Base-by-base conservation (phyloP, 2,888 invertebrate species). In the Chalcosyrphus nemorum region DNA sequence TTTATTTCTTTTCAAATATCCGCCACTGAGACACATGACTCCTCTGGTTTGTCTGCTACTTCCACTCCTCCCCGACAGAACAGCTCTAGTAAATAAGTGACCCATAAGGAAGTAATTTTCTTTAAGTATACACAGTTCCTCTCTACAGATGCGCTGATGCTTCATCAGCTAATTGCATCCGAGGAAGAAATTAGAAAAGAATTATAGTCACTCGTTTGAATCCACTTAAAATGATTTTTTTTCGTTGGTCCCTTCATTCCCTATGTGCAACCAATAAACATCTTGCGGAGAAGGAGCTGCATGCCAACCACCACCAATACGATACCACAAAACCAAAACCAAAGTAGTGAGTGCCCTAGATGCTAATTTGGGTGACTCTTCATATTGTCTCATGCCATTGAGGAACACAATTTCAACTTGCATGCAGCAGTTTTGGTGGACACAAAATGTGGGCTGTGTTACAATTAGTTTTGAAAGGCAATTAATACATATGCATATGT, bases 171-270 rank as follows among this genome's bases (percentile, higher is more conserved):
- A 80, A 80, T 84, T 84, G 84, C 57, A 80, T 84, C 80, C 74
- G 80, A 65, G 65, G 74, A 78, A 63, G 70, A 61, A 84, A 80
- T 84, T 80, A 80, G 80, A 75, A 84, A 84, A 84, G 80, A 80
- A 84, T 84, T 84, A 84, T 84, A 70, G 80, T 41, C 57, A 70
- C 74, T 84, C 78, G 78, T 84, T 84, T 74, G 68, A 78, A 78
- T 74, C 84, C 84, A 84, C 84, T 84, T 84, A 80, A 84, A 80
- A 84, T 84, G 45, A 84, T 84, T 84, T 57, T 29, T 52, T 45
- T 21, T 6, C 13, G n/a, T 35, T 72, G 13, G n/a, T n/a, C 38
- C 52, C 4, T n/a, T n/a, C n/a, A n/a, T 61, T 47, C 27, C 56
- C 17, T 41, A 4, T 11, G n/a, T 70, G 19, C 32, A n/a, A 54